A percentile compares a stretch with the other conserved stretches of the same genome.
Conservation (phyloP, 1,140 invertebrate species). For the Drosophila willistoni region DNA sequence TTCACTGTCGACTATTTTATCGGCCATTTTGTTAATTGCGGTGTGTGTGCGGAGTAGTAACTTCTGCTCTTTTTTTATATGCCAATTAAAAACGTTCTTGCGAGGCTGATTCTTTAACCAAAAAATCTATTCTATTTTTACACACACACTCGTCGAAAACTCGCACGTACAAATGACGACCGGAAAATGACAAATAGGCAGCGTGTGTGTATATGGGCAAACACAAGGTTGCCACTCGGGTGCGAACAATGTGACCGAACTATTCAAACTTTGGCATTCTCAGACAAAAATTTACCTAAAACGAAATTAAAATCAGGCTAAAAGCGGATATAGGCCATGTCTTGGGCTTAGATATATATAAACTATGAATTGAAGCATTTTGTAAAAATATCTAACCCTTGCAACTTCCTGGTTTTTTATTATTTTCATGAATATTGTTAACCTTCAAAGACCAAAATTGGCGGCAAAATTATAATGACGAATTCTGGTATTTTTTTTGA, state of each 20-base stretch:
- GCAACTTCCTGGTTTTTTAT: too few relatives aligned
- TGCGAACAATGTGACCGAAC: neutral
- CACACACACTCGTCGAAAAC: constrained; percentile 73
- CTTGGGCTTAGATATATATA: too few relatives aligned
- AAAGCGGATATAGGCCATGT: too few relatives aligned
- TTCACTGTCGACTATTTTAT: constrained; percentile 74
- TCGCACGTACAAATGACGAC: constrained; percentile 72
- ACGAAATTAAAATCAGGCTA: too few relatives aligned
- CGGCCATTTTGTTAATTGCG: constrained; percentile 65
- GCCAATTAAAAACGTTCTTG: constrained; percentile 48
- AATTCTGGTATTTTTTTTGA: constrained; percentile 14
- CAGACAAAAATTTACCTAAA: too few relatives aligned
- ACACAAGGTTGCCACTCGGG: constrained; percentile 46
- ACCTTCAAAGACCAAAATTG: neutral
- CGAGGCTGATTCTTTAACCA: constrained; percentile 28
- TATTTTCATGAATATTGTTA: neutral
- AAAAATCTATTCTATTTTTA: constrained; percentile 51
- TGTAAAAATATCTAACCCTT: too few relatives aligned
- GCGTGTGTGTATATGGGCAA: constrained; percentile 58
- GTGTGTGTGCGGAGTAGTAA: constrained; percentile 32
- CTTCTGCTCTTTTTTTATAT: constrained; percentile 34
- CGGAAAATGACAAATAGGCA: constrained; percentile 75
- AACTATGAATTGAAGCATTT: too few relatives aligned
- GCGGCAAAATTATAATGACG: neutral
- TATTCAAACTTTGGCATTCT: neutral